A percentile compares a stretch with the other conserved stretches of the same genome.
phyloP scores from a whole-genome alignment of 2,888 invertebrate species.

The Elegia similella region DNA sequence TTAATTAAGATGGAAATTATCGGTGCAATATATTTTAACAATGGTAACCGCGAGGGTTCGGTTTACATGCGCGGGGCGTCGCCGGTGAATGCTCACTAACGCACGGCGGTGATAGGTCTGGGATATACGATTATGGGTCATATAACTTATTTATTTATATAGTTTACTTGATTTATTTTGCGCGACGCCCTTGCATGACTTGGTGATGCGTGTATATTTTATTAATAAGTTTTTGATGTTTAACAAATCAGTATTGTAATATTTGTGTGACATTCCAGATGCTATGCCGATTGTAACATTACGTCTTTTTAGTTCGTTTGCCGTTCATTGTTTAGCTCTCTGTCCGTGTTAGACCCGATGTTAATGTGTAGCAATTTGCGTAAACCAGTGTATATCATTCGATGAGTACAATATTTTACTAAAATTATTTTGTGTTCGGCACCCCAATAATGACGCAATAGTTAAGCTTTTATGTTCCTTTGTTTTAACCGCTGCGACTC shows the following conservation, averaged over 20 bases:
- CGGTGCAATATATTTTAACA: conserved; percentile 66
- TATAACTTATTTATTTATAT: conserved; percentile 42
- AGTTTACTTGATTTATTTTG: conserved; percentile 39
- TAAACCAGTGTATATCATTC: conserved; percentile 26
- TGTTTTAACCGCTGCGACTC: conserved; percentile 34
- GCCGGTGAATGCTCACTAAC: conserved; percentile 59
- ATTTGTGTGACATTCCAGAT: conserved; percentile 80
- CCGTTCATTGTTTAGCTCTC: conserved; percentile 57
- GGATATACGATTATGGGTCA: conserved; percentile 36
- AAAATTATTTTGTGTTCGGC: conserved; percentile 38
- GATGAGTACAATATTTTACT: conserved; percentile 49
- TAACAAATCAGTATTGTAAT: conserved; percentile 80
- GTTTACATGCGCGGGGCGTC: conserved; percentile 51
- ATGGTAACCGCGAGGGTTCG: conserved; percentile 46
- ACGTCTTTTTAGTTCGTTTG: conserved; percentile 40
- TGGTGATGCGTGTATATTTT: conserved; percentile 62
- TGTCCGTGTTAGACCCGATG: conserved; percentile 44
- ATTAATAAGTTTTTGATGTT: conserved; percentile 66
- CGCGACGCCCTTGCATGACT: conserved; percentile 52
- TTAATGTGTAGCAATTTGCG: conserved; percentile 30
- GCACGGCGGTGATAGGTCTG: conserved; percentile 39
- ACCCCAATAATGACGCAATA: conserved; percentile 33
- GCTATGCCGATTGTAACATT: conserved; percentile 44
- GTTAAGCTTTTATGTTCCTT: conserved; percentile 41
- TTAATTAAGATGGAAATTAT: conserved; percentile 44